A percentile compares a stretch with the other conserved stretches of the same genome.
Conservation (phyloP, 2,113 vertebrate genomes). For the Corynorhinus townsendii region DNA sequence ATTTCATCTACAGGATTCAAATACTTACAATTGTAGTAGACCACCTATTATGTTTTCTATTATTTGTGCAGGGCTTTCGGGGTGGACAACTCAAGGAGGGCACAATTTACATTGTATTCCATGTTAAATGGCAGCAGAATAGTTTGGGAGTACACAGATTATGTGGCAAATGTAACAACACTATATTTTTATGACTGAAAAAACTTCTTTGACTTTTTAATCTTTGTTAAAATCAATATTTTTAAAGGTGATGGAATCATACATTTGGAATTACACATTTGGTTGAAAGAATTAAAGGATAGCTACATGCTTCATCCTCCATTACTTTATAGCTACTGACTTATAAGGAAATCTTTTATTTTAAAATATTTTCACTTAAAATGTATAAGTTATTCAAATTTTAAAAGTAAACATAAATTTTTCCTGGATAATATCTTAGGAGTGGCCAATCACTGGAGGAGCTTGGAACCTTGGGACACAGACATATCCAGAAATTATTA, state of each 20-base stretch:
- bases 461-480: conserved; percentile 95
- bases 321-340: background rate
- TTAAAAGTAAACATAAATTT: conserved; percentile 17
- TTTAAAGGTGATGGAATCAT: conserved; percentile 2
- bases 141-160: background rate
- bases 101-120: background rate
- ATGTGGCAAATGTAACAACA: background rate
- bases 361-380: conserved; percentile 40
- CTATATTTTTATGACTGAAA: background rate
- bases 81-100: background rate
- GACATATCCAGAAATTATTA: conserved; percentile 96
- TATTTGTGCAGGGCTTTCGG: background rate
- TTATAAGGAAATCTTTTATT: conserved; percentile 22
- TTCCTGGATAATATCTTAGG: conserved; percentile 80
- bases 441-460: conserved; percentile 96
- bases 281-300: conserved; percentile 17
- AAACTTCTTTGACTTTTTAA: conserved; percentile 11
- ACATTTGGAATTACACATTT: background rate
- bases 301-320: background rate
- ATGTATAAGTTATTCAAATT: conserved; percentile 19
- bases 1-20: background rate
- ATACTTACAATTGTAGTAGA: background rate
- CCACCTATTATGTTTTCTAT: background rate
- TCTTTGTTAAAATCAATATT: conserved; percentile 21
- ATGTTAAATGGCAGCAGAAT: background rate